Evolutionary conservation across 2,797 vertebrate species (phyloP).

Genomic region (Sus cebifrons): DNA sequence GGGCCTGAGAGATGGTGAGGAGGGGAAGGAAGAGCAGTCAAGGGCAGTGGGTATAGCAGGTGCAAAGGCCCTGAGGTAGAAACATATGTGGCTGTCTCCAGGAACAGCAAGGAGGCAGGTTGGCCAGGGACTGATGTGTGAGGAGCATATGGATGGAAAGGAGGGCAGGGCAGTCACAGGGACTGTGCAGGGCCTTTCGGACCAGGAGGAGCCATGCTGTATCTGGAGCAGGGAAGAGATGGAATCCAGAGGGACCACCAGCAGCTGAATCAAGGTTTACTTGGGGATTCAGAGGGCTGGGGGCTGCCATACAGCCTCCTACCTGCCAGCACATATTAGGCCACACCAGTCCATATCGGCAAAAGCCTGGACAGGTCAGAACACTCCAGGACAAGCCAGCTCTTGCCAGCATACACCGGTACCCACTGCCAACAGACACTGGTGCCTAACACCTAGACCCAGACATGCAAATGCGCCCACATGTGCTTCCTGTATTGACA

Average conservation of each 20-base stretch:
- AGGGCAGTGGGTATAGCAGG: not conserved
- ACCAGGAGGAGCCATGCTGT: not conserved
- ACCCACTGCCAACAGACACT: not conserved
- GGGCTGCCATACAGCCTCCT: too few species aligned
- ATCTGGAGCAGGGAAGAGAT: not conserved
- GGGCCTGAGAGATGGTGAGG: not conserved
- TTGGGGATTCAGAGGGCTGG: not conserved
- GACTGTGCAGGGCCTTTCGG: not conserved
- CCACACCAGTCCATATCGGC: not conserved
- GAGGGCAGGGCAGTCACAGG: not conserved
- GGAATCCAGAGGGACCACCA: not conserved
- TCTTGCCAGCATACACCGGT: not conserved
- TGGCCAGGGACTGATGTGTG: not conserved
- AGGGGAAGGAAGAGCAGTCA: not conserved
- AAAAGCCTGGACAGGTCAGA: not conserved
- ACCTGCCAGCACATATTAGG: not conserved
- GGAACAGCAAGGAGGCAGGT: not conserved
- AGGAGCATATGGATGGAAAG: not conserved
- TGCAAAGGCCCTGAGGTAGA: not conserved
- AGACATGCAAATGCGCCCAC: fast-evolving
- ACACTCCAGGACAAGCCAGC: not conserved
- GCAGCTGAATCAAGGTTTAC: not conserved
- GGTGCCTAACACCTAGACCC: not conserved
- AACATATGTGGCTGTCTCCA: not conserved
- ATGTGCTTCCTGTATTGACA: not conserved